These are phyloP conservation scores for Epinephelus coioides DNA, from an alignment of 2,797 vertebrate species.

Conservation along the genomic window DNA sequence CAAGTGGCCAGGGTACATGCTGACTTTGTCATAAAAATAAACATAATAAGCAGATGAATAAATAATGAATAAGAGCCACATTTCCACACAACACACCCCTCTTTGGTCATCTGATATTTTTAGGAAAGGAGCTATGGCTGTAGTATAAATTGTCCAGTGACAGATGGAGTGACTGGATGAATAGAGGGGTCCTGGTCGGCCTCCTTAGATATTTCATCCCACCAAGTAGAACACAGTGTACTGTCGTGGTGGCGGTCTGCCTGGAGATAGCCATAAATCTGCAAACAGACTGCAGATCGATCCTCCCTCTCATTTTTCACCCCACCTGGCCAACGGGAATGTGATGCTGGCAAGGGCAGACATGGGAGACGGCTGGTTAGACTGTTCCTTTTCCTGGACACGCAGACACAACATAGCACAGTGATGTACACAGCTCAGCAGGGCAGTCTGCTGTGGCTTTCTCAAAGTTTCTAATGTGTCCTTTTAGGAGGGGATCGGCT, in stretches of 20 bases:
- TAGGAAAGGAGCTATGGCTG: constrained; percentile 11
- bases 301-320: constrained; percentile 68
- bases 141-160: constrained; percentile 38
- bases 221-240: constrained; percentile 35
- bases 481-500: constrained; percentile 41
- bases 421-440: constrained; percentile 8
- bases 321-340: constrained; percentile 47
- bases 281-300: constrained; percentile 50
- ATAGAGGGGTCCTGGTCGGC: constrained; percentile 11
- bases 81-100: neutral
- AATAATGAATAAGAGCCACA: neutral
- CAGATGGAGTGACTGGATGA: constrained; percentile 45
- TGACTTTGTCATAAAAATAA: neutral
- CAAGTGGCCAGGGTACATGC: neutral
- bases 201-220: constrained; percentile 41
- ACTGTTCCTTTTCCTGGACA: constrained; percentile 31
- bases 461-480: constrained; percentile 38
- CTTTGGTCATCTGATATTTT: constrained; percentile 26
- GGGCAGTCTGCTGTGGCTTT: constrained; percentile 32
- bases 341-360: constrained; percentile 41
- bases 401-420: constrained; percentile 7
- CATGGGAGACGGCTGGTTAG: constrained; percentile 36
- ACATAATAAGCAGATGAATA: neutral
- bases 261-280: constrained; percentile 63
- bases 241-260: constrained; percentile 24